Base-by-base conservation (phyloP, 2,888 invertebrate genomes). In the Callyntrura sp. region DNA sequence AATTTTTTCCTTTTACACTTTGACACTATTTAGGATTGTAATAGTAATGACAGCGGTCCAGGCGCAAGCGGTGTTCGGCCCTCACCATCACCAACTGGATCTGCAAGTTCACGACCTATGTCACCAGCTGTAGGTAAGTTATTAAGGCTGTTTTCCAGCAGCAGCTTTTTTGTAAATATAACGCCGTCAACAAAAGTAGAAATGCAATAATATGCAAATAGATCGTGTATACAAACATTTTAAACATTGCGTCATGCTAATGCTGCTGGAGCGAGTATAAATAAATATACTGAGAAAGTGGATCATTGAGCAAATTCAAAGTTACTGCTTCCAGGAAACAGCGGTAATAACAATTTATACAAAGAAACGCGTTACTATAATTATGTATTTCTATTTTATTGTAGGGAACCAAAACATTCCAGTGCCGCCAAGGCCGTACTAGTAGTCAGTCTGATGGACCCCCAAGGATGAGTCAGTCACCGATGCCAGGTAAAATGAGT, bases 91-190 rank as follows among this genome's bases (percentile, higher is more conserved):
- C 98, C 98, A 94, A 98, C 98, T 94, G 98, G 98, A 95, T 98
- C 98, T 94, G 97, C 97, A 94, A 98, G 98, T 95, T 98, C 98
- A 94, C 97, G 98, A 95, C 98, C 98, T 95, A 98, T 98, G 97
- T 98, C 99, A 95, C 98, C 99, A 94, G 98, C 98, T 96, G 98
- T 98, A 95, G 98, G 98, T 98, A 94, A 96, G 97, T 43, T n/a
- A n/a, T n/a, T n/a, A n/a, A n/a, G n/a, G n/a, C n/a, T n/a, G n/a
- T n/a, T n/a, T n/a, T n/a, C n/a, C n/a, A n/a, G n/a, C n/a, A n/a
- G n/a, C n/a, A n/a, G n/a, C n/a, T n/a, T n/a, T n/a, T n/a, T n/a
- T n/a, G n/a, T n/a, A n/a, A n/a, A n/a, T n/a, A n/a, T n/a, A n/a
- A n/a, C n/a, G n/a, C n/a, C n/a, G n/a, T n/a, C n/a, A n/a, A n/a